Conservation (phyloP, 2,888 invertebrate species). For the Himalopsyche kuldschensis region DNA sequence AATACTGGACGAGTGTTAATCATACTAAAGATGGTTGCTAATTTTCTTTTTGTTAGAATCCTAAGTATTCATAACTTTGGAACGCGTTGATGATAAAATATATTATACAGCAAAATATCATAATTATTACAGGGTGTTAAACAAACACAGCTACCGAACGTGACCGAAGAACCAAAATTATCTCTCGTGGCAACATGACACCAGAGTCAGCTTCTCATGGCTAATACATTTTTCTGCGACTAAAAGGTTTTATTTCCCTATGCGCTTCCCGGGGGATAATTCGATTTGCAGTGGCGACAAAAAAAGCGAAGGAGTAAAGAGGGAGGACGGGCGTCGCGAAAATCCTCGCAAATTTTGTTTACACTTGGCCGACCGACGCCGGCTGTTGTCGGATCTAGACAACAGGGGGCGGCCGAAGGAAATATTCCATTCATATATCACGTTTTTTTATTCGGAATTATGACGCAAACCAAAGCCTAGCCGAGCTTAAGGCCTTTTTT, state of each 20-base stretch:
- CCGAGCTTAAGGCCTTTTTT: neutral
- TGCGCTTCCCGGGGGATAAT: slow-evolving; percentile 13
- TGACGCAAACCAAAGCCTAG: neutral
- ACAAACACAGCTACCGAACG: too few relatives aligned
- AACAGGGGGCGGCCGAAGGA: neutral
- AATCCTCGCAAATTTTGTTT: slow-evolving; percentile 13
- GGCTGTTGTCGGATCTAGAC: neutral
- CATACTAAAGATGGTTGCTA: too few relatives aligned
- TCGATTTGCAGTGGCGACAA: slow-evolving; percentile 32
- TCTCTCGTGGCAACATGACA: neutral
- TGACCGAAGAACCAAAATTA: too few relatives aligned
- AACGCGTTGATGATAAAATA: too few relatives aligned
- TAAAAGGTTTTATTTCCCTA: neutral
- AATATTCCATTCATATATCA: neutral
- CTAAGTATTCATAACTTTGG: too few relatives aligned
- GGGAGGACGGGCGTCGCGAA: neutral
- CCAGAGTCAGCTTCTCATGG: neutral
- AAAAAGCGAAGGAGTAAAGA: neutral
- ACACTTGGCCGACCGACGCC: neutral
- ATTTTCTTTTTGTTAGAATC: too few relatives aligned
- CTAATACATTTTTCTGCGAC: neutral
- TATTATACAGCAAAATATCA: too few relatives aligned
- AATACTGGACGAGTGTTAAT: too few relatives aligned
- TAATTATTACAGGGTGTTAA: too few relatives aligned
- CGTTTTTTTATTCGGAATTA: neutral